These are phyloP conservation scores for Thalassoma bifasciatum DNA, from an alignment of 2,113 vertebrate genomes.

Conservation along the genomic window DNA sequence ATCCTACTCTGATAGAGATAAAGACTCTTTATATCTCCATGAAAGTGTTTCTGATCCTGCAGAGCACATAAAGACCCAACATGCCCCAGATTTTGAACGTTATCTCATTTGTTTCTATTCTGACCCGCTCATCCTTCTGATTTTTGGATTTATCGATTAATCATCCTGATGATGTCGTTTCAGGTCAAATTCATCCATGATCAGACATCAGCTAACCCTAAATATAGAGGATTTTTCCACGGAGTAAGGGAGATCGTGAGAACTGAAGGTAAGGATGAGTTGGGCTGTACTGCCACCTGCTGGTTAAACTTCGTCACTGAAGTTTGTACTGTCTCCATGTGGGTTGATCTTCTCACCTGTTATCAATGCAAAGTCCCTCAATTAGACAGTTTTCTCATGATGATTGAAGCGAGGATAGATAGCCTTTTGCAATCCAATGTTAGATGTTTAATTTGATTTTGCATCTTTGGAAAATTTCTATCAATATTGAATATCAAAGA, in stretches of 20 bases:
- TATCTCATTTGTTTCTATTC: background rate
- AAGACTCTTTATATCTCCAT: background rate
- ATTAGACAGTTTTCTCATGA: no score
- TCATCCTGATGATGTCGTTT: slow-evolving; percentile 11
- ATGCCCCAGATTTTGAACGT: accelerated
- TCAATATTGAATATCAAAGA: no score
- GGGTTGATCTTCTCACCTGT: background rate
- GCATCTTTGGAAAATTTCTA: no score
- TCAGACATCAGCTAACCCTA: slow-evolving; percentile 92
- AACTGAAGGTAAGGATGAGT: slow-evolving; percentile 83
- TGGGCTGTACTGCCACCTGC: slow-evolving; percentile 36
- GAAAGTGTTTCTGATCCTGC: background rate
- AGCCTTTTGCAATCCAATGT: no score
- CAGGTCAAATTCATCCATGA: slow-evolving; percentile 99
- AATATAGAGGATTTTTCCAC: slow-evolving; percentile 94
- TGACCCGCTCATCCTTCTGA: background rate
- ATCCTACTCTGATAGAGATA: background rate
- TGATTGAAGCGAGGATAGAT: no score
- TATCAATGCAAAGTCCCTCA: no score
- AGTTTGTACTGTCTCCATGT: background rate
- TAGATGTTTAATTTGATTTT: no score
- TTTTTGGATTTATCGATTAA: background rate
- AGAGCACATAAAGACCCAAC: no score
- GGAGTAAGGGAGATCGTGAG: slow-evolving; percentile 93
- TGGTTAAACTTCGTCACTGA: background rate